Evolutionary conservation across 2,888 invertebrate species (phyloP).

Genomic region (Megamerina dolium): DNA sequence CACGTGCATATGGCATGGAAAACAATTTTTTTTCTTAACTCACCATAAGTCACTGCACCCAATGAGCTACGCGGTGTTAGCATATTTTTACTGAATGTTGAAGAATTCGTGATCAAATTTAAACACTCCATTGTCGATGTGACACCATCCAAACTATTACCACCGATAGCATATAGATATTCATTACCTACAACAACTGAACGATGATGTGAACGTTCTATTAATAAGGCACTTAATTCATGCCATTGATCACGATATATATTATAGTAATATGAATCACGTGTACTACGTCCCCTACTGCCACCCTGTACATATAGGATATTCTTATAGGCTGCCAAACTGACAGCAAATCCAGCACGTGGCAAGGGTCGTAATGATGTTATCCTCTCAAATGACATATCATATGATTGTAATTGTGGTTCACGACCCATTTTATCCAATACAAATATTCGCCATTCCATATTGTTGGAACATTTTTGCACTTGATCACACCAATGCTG

Average conservation of each 20-base stretch:
- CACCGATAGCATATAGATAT: constrained; percentile 32
- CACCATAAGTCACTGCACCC: constrained; percentile 32
- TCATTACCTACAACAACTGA: constrained; percentile 30
- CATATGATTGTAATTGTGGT: constrained; percentile 28
- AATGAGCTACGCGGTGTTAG: constrained; percentile 32
- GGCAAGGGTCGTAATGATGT: constrained; percentile 27
- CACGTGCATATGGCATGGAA: neutral
- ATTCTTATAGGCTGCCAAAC: constrained; percentile 28
- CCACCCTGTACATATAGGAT: constrained; percentile 35
- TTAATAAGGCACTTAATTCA: constrained; percentile 23
- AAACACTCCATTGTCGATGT: constrained; percentile 30
- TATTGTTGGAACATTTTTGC: constrained; percentile 20
- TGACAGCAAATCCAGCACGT: constrained; percentile 31
- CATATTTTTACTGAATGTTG: constrained; percentile 29
- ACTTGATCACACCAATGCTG: constrained; percentile 29
- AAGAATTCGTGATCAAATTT: constrained; percentile 27
- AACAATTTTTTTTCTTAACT: neutral
- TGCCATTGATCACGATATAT: constrained; percentile 34
- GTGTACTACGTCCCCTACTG: constrained; percentile 27
- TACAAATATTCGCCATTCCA: constrained; percentile 34
- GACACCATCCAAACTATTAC: constrained; percentile 27
- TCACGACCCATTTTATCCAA: constrained; percentile 36
- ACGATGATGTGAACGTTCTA: constrained; percentile 34
- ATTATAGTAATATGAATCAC: constrained; percentile 31
- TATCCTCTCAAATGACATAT: constrained; percentile 25